phyloP scores from a whole-genome alignment of 1,140 invertebrate genomes.

The Trissolcus basalis region DNA sequence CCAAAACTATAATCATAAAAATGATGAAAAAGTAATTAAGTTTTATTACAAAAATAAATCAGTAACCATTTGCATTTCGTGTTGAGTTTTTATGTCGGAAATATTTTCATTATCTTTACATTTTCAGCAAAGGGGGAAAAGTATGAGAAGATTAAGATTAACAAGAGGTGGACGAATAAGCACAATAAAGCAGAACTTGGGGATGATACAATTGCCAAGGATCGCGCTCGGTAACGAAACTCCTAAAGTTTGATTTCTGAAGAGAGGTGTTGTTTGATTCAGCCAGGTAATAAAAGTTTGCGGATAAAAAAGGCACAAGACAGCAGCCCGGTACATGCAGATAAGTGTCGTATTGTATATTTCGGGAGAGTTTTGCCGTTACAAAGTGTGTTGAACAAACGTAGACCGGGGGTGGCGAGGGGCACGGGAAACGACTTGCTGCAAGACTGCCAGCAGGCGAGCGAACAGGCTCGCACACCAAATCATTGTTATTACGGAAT shows the following conservation, averaged over 20 bases:
- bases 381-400: conserved; percentile 60
- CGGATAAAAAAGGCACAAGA: conserved; percentile 42
- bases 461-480: conserved; percentile 69
- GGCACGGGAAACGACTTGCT: conserved; percentile 22
- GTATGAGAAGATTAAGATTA: not conserved
- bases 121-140: not conserved
- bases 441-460: conserved; percentile 65
- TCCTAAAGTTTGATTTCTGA: conserved; percentile 41
- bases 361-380: conserved; percentile 60
- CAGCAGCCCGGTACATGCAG: conserved; percentile 46
- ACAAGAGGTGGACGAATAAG: not conserved
- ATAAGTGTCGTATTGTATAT: conserved; percentile 53
- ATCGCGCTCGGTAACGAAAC: conserved; percentile 16
- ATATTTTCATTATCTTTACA: not conserved
- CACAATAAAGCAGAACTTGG: conserved; percentile 33
- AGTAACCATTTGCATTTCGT: too few species aligned
- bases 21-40: not conserved
- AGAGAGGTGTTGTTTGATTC: conserved; percentile 38
- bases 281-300: conserved; percentile 32
- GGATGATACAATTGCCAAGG: conserved; percentile 14
- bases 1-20: not conserved
- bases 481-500: conserved; percentile 76
- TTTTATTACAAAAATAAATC: not conserved
- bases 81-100: not conserved
- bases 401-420: conserved; percentile 9